phyloP scores from a whole-genome alignment of 1,140 invertebrate species.

The Saccostrea echinata region DNA sequence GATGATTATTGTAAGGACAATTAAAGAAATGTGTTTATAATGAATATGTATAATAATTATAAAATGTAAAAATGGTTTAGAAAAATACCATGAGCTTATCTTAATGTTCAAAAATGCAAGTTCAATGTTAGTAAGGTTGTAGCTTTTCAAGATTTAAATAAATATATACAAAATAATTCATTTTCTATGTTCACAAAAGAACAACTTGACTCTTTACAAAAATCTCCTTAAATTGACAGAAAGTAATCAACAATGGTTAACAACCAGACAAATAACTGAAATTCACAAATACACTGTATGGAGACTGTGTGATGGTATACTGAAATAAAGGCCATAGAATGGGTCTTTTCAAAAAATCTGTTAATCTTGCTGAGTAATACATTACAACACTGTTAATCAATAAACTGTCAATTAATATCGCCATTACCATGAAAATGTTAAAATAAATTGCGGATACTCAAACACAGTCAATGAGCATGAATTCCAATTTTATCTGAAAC shows the following conservation, averaged over 20 bases:
- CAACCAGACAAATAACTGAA: neutral
- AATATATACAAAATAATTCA: too few relatives aligned
- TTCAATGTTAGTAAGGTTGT: too few relatives aligned
- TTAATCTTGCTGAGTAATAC: slow-evolving; percentile 21
- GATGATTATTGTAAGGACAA: neutral
- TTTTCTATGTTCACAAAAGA: too few relatives aligned
- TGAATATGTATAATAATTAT: neutral
- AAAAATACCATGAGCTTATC: too few relatives aligned
- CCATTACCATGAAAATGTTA: slow-evolving; percentile 8
- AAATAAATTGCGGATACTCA: slow-evolving; percentile 20
- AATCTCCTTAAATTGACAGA: too few relatives aligned
- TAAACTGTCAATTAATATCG: slow-evolving; percentile 15
- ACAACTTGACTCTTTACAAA: too few relatives aligned
- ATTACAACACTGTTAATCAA: slow-evolving; percentile 27
- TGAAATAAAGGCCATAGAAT: slow-evolving; percentile 29
- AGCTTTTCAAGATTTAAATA: too few relatives aligned
- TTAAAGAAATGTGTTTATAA: neutral
- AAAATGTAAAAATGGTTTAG: neutral
- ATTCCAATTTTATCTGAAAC: slow-evolving; percentile 3
- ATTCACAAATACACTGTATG: neutral
- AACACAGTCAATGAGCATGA: neutral
- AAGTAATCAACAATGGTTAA: too few relatives aligned
- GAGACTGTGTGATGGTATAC: neutral
- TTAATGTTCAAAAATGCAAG: too few relatives aligned
- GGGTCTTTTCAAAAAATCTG: slow-evolving; percentile 13